phyloP scores from a whole-genome alignment of 2,113 vertebrate species.

The Laterallus jamaicensis region DNA sequence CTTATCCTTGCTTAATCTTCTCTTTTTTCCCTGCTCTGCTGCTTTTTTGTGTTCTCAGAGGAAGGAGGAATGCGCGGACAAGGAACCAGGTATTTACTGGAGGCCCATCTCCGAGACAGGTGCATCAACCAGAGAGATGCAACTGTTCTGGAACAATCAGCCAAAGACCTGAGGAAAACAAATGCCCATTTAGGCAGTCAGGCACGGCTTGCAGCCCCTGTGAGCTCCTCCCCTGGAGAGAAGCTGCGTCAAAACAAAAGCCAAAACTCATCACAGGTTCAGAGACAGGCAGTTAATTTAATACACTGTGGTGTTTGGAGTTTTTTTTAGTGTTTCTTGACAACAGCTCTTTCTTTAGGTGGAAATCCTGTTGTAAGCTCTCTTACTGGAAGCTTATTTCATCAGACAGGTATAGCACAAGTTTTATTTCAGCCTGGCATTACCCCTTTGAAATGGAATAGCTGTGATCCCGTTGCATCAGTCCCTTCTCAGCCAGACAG shows the following conservation, averaged over 20 bases:
- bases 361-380: background rate
- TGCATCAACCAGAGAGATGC: background rate
- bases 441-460: background rate
- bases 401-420: background rate
- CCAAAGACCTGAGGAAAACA: background rate
- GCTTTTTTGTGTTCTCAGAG: constrained; percentile 92
- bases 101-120: constrained; percentile 1
- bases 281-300: background rate
- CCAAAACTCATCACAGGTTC: background rate
- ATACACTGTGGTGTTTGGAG: background rate
- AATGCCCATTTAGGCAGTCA: background rate
- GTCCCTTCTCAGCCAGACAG: background rate
- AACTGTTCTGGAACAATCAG: background rate
- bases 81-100: constrained; percentile 92
- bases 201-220: rapidly evolving
- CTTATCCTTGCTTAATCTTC: constrained; percentile 87
- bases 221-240: background rate
- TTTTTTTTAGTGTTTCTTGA: background rate
- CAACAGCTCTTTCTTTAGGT: background rate
- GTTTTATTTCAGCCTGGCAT: background rate
- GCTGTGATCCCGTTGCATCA: background rate
- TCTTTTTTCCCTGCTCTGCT: constrained; percentile 85
- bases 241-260: background rate
- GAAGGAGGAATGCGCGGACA: constrained; percentile 97
- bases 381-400: background rate